Percentiles rank a stretch among this genome's conserved stretches.
phyloP scores from a whole-genome alignment of 1,140 invertebrate genomes.

The Panagrolaimus sp. region DNA sequence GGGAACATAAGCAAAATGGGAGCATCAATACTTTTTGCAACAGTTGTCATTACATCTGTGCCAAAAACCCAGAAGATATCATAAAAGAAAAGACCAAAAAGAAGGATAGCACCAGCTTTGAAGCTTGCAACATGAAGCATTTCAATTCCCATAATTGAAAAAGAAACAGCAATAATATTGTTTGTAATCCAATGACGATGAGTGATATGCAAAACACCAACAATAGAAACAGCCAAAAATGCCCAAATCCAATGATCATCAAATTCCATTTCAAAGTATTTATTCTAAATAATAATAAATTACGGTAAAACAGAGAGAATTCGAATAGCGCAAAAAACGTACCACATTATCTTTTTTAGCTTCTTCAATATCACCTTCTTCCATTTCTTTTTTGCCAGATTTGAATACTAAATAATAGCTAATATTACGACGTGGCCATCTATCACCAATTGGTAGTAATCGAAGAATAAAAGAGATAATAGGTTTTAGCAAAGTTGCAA shows the following conservation, averaged over 20 bases:
- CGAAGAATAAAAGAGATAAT: conserved; percentile 41
- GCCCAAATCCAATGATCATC: conserved; percentile 43
- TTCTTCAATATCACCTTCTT: conserved; percentile 50
- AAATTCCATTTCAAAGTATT: conserved; percentile 30
- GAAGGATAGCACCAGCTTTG: conserved; percentile 83
- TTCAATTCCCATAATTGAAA: conserved; percentile 96
- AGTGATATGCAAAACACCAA: conserved; percentile 52
- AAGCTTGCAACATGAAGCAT: conserved; percentile 90
- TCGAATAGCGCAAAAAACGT: conserved; percentile 3
- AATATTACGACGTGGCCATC: conserved; percentile 43
- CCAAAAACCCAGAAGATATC: conserved; percentile 99
- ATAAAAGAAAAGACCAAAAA: conserved; percentile 92
- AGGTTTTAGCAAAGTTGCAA: conserved; percentile 53
- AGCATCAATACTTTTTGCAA: conserved; percentile 97
- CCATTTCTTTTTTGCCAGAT: conserved; percentile 53
- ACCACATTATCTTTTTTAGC: conserved; percentile 48
- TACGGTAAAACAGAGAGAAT: not conserved
- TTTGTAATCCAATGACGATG: conserved; percentile 89
- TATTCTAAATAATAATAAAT: conserved; percentile 22
- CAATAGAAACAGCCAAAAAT: conserved; percentile 36
- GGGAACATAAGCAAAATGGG: conserved; percentile 99
- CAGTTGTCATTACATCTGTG: conserved; percentile 99
- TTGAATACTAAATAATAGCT: conserved; percentile 47
- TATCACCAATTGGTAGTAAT: conserved; percentile 45
- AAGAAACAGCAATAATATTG: conserved; percentile 94